Conservation (phyloP, 2,888 invertebrate genomes). For the Caenorhabditis zanzibari region DNA sequence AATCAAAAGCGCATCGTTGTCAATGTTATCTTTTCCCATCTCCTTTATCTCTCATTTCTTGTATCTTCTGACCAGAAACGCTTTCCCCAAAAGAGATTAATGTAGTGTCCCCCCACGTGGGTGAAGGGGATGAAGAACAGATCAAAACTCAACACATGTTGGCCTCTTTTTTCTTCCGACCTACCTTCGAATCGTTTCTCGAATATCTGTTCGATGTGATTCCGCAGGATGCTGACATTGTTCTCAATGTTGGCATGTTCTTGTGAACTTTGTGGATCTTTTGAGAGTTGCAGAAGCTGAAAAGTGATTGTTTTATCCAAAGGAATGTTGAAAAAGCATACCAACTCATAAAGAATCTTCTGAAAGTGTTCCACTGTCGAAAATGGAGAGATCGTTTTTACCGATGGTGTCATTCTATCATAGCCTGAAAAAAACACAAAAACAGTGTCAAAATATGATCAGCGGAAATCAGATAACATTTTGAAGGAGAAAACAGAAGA, state of each 20-base stretch:
- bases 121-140: conserved; percentile 13
- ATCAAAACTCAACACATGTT: conserved; percentile 29
- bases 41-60: conserved; percentile 7
- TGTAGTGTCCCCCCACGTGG: conserved; percentile 15
- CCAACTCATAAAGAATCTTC: conserved; percentile 67
- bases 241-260: conserved; percentile 34
- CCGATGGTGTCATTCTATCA: conserved; percentile 39
- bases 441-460: too few species aligned
- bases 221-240: conserved; percentile 39
- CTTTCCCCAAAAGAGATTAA: background rate
- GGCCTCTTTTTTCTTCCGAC: background rate
- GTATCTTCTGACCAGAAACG: conserved; percentile 28
- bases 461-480: background rate
- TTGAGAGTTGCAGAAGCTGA: conserved; percentile 51
- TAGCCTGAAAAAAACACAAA: too few species aligned
- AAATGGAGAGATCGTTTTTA: conserved; percentile 40
- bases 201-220: conserved; percentile 49
- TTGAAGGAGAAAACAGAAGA: background rate
- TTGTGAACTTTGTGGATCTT: conserved; percentile 7
- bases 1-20: conserved; percentile 45
- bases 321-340: conserved; percentile 11
- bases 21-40: conserved; percentile 29
- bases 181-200: conserved; percentile 61
- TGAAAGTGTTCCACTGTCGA: conserved; percentile 62
- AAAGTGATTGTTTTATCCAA: conserved; percentile 10